Percentiles rank a stretch among this genome's conserved stretches.
These are phyloP conservation scores for Odobenus rosmarus DNA, from an alignment of 2,113 vertebrate genomes.

Conservation along the genomic window DNA sequence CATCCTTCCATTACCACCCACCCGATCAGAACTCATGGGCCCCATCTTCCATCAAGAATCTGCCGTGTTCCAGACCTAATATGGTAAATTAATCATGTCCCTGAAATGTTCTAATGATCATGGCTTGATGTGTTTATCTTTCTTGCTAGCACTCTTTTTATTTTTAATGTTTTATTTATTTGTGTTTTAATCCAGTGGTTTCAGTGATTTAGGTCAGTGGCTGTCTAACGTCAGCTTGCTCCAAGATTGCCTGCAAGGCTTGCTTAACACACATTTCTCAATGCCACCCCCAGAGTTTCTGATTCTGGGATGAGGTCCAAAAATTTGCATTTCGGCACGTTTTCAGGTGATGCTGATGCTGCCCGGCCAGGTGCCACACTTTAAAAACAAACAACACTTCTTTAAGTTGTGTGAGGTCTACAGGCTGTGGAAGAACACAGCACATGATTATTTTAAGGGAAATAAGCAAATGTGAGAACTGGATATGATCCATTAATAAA, in stretches of 20 bases:
- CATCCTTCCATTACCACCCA: background rate
- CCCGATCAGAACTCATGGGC: background rate
- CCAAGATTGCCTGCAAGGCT: background rate
- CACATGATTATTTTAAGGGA: background rate
- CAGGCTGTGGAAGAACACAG: background rate
- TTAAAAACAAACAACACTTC: background rate
- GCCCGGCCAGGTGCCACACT: rapidly evolving
- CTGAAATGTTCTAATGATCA: rapidly evolving
- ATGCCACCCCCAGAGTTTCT: background rate
- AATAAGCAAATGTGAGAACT: background rate
- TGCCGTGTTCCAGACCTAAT: no score
- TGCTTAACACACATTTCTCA: background rate
- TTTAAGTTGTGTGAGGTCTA: background rate
- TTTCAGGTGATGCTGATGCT: background rate
- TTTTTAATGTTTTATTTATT: background rate
- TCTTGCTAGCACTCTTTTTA: background rate
- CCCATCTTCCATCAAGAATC: background rate
- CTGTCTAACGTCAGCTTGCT: background rate
- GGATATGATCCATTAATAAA: background rate
- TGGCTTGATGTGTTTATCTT: background rate
- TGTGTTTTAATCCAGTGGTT: background rate
- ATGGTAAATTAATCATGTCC: background rate
- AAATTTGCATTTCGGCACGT: background rate
- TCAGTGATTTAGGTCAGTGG: background rate
- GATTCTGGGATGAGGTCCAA: background rate